Conservation (phyloP, 2,797 vertebrate genomes). For the Rhincodon typus region DNA sequence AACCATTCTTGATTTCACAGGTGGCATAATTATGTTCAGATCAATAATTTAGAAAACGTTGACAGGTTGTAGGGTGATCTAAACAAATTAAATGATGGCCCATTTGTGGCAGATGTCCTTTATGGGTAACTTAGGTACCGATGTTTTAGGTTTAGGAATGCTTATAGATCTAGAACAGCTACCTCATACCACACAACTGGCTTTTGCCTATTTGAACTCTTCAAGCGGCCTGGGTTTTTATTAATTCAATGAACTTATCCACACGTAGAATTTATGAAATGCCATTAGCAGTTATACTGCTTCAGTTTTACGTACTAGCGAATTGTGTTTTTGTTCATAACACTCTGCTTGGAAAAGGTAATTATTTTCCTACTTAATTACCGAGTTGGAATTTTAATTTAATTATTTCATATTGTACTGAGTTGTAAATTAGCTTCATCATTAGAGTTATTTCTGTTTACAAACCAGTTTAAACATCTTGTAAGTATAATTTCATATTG, state of each 20-base stretch:
- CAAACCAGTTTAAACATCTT: neutral
- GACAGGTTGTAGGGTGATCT: neutral
- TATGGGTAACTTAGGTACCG: neutral
- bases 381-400: neutral
- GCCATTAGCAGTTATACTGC: neutral
- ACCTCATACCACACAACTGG: neutral
- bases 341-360: neutral
- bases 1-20: neutral
- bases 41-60: neutral
- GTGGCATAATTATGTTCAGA: neutral
- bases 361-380: neutral
- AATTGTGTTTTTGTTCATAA: neutral
- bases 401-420: neutral
- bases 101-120: neutral
- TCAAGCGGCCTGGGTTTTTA: neutral
- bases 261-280: neutral
- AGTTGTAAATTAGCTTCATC: neutral
- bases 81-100: neutral
- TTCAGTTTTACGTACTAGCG: neutral
- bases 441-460: neutral
- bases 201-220: neutral
- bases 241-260: neutral
- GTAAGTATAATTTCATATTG: neutral
- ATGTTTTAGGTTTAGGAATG: neutral
- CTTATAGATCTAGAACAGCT: neutral